Evolutionary conservation across 2,113 vertebrate genomes (phyloP), one percentile per base, ranked within the genome.

Genomic region (Lota lota): DNA sequence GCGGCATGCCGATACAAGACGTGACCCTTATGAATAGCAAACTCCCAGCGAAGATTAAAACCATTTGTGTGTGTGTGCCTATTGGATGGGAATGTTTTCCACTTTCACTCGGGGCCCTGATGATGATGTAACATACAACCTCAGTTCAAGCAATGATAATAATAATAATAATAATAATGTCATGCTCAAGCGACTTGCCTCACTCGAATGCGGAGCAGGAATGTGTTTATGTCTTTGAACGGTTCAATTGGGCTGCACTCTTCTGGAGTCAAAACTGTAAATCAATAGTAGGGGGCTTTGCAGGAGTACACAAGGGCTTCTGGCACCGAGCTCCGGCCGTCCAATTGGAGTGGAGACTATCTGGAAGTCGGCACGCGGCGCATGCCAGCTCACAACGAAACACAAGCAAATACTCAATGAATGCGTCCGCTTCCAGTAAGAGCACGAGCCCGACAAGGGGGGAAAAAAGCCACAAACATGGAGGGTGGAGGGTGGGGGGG

Each of bases 371-470:
- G 33, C 4, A 65, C 28, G 28, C 70, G 28, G 64, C 79, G 78
- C 62, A 65, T 68, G 83, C 85, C 86, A 86, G 83, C 81, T 81
- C 84, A 79, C 79, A 79, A 72, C 73, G 80, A 86, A 83, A 87
- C 81, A 83, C 80, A 82, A 88, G 85, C 75, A 89, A 87, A 88
- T 79, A 75, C 74, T 87, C 74, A 78, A 83, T 77, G 87, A 85
- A 75, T 57, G 74, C 86, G 69, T 72, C 66, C 51, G 74, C 77
- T 82, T 85, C 81, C 85, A 87, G 84, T 87, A 89, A 88, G 89
- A 85, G 74, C 77, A 73, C 69, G 77, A 80, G 78, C 84, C 78
- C 74, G 51, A 79, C 83, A 80, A 85, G 81, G 81, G 72, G 77
- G 78, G 83, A 87, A 83, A 63, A 73, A 76, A 85, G 86, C 86